Base-by-base conservation (phyloP, 2,797 vertebrate species). In the Brachyrhaphis roseni region DNA sequence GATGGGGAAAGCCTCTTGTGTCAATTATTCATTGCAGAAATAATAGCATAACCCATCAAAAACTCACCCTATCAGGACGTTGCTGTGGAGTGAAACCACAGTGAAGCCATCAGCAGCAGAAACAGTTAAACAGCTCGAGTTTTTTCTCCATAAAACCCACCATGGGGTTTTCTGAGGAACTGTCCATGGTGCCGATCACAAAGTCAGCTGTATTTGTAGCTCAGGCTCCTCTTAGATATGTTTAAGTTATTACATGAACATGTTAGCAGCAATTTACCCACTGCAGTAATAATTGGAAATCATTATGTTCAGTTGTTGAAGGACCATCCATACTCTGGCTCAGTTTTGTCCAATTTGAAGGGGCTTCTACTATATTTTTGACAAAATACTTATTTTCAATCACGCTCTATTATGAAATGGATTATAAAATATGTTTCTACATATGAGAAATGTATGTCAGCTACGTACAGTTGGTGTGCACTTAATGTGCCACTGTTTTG, bases 111-210 rank as follows among this genome's bases (percentile, higher is more conserved):
- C 74, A 79, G 76, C 47, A 82, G n/a, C 53, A 74, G 39, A 86
- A 80, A 81, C n/a, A 72, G 80, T 71, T 26, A 86, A 80, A 79
- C 28, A 77, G 80, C 62, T 26, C 12, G n/a, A 59, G 36, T 76
- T 18, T 73, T 82, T 6, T 23, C 41, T 47, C 74, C 41, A 72
- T 74, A 62, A 34, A 13, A 39, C 8, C 78, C 79, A 57, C 64
- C 31, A 66, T 55, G 51, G 26, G 47, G 36, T 45, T 78, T 84
- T 72, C 78, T 49, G 23, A 76, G 73, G 88, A 90, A 34, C 89
- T 93, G 79, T 91, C 91, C 87, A 73, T 88, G 91, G 90, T 91
- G 85, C 91, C 91, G 80, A 88, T 87, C 82, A 81, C 74, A 36
- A 74, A 75, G 51, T 76, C 72, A 6, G 8, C 43, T 45, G 26